Conservation (phyloP, 2,888 invertebrate genomes). For the Ectemnius cavifrons region DNA sequence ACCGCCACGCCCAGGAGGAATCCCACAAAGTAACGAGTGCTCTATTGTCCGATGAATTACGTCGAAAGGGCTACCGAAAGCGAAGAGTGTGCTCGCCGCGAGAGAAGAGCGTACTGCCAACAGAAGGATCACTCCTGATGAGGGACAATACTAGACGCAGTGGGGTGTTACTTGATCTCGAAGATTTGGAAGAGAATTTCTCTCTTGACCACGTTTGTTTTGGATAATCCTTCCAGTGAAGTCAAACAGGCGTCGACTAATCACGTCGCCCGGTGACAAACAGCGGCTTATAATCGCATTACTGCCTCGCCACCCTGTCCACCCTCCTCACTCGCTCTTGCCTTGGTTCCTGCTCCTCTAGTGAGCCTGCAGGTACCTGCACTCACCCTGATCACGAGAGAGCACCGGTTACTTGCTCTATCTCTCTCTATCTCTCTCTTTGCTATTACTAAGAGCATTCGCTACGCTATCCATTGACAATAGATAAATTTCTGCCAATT, state of each 20-base stretch:
- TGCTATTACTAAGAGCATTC: neutral
- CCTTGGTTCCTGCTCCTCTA: too few relatives aligned
- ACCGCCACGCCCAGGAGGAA: constrained; percentile 38
- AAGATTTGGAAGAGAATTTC: neutral
- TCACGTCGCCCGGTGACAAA: constrained; percentile 23
- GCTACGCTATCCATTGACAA: constrained; percentile 5
- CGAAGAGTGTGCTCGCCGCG: neutral
- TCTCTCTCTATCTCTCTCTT: too few relatives aligned
- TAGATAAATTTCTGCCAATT: neutral
- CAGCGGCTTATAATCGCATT: constrained; percentile 41
- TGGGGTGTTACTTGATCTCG: neutral
- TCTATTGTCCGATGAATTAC: constrained; percentile 59
- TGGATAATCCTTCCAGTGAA: constrained; percentile 34
- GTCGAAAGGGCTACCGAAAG: constrained; percentile 37
- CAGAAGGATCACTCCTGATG: constrained; percentile 17
- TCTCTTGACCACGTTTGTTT: constrained; percentile 28
- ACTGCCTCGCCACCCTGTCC: neutral
- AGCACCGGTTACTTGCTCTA: neutral
- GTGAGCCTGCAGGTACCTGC: constrained; percentile 13
- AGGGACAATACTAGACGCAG: neutral
- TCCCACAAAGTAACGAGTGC: constrained; percentile 66
- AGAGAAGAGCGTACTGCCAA: neutral
- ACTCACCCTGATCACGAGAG: neutral
- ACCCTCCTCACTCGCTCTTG: too few relatives aligned
- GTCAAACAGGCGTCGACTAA: constrained; percentile 41